These are phyloP conservation scores for Ailuropoda melanoleuca DNA, from an alignment of 2,113 vertebrate species.

Conservation along the genomic window DNA sequence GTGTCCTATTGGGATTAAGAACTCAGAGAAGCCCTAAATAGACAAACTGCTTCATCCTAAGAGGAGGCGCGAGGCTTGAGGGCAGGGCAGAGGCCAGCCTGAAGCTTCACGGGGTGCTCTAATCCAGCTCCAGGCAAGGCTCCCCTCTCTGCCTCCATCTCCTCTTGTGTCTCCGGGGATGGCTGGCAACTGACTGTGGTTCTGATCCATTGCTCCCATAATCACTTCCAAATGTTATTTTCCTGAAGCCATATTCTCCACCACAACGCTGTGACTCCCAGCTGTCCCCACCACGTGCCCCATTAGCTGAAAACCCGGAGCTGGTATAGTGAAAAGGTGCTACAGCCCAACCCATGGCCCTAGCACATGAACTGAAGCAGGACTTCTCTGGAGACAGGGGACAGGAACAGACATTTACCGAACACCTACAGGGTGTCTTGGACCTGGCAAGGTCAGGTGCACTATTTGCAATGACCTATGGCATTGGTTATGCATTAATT, in stretches of 20 bases:
- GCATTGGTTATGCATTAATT: not conserved
- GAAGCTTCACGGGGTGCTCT: conserved; percentile 57
- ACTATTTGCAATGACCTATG: not conserved
- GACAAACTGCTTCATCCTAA: not conserved
- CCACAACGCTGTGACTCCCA: conserved; percentile 63
- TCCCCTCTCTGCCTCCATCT: conserved; percentile 32
- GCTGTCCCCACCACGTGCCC: conserved; percentile 58
- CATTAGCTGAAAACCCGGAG: conserved; percentile 46
- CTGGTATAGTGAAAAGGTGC: not conserved
- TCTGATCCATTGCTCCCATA: conserved; percentile 76
- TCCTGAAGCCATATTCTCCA: conserved; percentile 73
- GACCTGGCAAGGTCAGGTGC: not conserved
- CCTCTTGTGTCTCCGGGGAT: conserved; percentile 71
- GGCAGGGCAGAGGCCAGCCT: conserved; percentile 2
- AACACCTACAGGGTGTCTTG: not conserved
- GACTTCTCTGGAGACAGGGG: not conserved
- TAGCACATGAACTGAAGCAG: accelerated
- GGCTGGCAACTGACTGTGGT: conserved; percentile 78
- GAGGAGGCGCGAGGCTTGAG: conserved; percentile 31
- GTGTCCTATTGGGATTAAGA: not conserved
- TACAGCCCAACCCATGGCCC: not conserved
- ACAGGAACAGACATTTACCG: not conserved
- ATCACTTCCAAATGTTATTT: conserved; percentile 81
- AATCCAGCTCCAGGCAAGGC: conserved; percentile 61
- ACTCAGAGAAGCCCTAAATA: not conserved